These are phyloP conservation scores for Macropodus opercularis DNA, from an alignment of 2,797 vertebrate species.

Conservation along the genomic window DNA sequence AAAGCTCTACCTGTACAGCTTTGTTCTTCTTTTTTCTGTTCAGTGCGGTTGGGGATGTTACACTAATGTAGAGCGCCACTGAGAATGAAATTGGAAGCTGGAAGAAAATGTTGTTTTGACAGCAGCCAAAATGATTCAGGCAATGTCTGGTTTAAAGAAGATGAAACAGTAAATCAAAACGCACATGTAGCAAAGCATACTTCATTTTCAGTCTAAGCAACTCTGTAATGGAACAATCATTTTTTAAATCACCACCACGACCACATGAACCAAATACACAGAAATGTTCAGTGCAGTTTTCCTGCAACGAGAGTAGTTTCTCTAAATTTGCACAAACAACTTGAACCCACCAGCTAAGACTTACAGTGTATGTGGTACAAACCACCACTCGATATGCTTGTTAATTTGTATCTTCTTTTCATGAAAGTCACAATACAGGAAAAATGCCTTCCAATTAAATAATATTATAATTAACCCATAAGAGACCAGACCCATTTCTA, in stretches of 20 bases:
- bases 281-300: not conserved
- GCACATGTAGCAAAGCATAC: not conserved
- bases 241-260: not conserved
- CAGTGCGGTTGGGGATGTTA: constrained; percentile 15
- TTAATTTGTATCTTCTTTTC: too few species aligned
- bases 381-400: too few species aligned
- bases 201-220: not conserved
- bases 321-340: too few species aligned
- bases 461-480: too few species aligned
- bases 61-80: not conserved
- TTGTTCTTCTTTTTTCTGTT: constrained; percentile 6
- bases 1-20: constrained; percentile 18
- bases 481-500: too few species aligned
- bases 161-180: not conserved
- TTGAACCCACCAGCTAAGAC: too few species aligned
- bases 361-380: too few species aligned
- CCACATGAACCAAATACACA: not conserved
- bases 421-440: too few species aligned
- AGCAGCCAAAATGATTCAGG: constrained; percentile 7
- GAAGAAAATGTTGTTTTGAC: constrained; percentile 4
- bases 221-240: not conserved
- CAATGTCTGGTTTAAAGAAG: constrained; percentile 16
- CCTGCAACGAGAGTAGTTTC: not conserved
- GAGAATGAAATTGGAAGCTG: constrained; percentile 37
- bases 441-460: too few species aligned